These are phyloP conservation scores for Pseudoatta argentina DNA, from an alignment of 1,140 invertebrate species.

Conservation along the genomic window DNA sequence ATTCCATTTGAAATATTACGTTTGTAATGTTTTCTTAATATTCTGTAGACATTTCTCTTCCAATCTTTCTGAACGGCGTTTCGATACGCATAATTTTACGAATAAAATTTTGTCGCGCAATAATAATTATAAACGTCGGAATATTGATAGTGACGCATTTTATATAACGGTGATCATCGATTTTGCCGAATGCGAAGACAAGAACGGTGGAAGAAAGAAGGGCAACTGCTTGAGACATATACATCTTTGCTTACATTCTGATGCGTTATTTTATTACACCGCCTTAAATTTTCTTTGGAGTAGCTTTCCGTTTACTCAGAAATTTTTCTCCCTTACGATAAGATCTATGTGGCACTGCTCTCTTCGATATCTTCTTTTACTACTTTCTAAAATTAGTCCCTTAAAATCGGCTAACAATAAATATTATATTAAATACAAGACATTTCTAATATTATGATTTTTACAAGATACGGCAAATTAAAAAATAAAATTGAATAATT, in stretches of 20 bases:
- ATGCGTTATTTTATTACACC: conserved; percentile 49
- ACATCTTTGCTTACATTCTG: conserved; percentile 46
- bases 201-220: background rate
- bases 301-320: background rate
- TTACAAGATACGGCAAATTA: too few species aligned
- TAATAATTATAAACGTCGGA: conserved; percentile 45
- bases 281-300: conserved; percentile 11
- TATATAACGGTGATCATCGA: background rate
- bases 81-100: conserved; percentile 6
- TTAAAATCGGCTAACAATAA: background rate
- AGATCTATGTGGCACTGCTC: background rate
- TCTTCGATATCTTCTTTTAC: background rate
- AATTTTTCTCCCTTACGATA: conserved; percentile 13
- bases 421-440: background rate
- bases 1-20: too few species aligned
- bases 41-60: too few species aligned
- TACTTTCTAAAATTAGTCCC: background rate
- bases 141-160: conserved; percentile 32
- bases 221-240: conserved; percentile 1
- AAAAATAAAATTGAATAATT: background rate
- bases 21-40: too few species aligned
- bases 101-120: conserved; percentile 21
- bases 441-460: background rate
- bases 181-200: background rate
- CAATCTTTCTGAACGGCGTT: background rate